Evolutionary conservation across 2,888 invertebrate species (phyloP).

Genomic region (Tholera decimalis): DNA sequence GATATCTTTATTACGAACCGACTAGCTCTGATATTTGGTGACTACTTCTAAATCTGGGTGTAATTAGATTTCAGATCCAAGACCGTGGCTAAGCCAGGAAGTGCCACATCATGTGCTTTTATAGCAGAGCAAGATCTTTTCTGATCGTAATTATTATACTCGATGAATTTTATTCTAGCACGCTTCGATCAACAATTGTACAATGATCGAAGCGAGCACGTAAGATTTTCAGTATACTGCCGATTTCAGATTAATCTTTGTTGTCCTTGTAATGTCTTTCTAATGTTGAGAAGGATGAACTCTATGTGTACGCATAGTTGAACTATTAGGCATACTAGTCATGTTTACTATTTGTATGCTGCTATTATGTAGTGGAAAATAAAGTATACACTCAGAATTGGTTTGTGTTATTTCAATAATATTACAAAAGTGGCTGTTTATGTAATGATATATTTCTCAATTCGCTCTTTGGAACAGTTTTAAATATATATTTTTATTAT

Average conservation of each 20-base stretch:
- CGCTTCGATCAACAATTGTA: no score
- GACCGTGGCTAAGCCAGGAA: no score
- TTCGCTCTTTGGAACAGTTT: slow-evolving; percentile 75
- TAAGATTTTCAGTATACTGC: slow-evolving; percentile 23
- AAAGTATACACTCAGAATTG: slow-evolving; percentile 51
- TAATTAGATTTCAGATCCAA: no score
- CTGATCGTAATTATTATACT: slow-evolving; percentile 4
- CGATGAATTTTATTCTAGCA: background rate
- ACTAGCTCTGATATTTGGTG: no score
- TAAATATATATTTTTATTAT: no score
- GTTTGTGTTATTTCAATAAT: slow-evolving; percentile 24
- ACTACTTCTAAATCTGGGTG: no score
- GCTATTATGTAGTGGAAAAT: slow-evolving; percentile 60
- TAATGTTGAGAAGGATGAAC: slow-evolving; percentile 42
- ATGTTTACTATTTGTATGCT: slow-evolving; percentile 66
- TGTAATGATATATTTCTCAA: slow-evolving; percentile 71
- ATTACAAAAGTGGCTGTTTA: slow-evolving; percentile 37
- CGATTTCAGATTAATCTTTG: slow-evolving; percentile 15
- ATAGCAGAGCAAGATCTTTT: slow-evolving; percentile 10
- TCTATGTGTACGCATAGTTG: slow-evolving; percentile 50
- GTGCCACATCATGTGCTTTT: no score
- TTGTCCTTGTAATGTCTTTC: no score
- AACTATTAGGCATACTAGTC: slow-evolving; percentile 68
- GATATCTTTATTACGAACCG: no score
- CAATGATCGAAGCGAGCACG: no score